Percentiles rank a stretch among this genome's conserved stretches.
Evolutionary conservation across 1,140 invertebrate species (phyloP).

Genomic region (Drosophila bocki): DNA sequence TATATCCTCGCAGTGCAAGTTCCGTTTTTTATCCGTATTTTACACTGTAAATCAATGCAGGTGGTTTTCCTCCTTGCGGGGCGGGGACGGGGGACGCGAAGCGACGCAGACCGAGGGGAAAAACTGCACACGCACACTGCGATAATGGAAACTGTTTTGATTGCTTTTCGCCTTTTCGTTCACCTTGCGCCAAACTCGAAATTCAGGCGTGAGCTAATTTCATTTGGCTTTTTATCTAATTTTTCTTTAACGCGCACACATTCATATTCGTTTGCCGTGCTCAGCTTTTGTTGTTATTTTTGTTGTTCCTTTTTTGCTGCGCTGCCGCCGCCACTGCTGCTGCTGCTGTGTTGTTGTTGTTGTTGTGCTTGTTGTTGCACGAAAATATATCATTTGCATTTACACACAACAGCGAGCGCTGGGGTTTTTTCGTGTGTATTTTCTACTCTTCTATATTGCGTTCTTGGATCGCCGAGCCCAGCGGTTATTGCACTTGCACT

Average conservation of each 20-base stretch:
- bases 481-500: conserved; percentile 70
- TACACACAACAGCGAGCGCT: conserved; percentile 50
- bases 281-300: conserved; percentile 34
- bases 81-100: background rate
- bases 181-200: conserved; percentile 79
- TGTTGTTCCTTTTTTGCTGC: conserved; percentile 31
- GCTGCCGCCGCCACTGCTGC: conserved; percentile 17
- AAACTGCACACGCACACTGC: conserved; percentile 62
- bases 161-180: conserved; percentile 66
- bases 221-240: conserved; percentile 77
- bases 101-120: conserved; percentile 1
- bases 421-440: conserved; percentile 34
- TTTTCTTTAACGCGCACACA: conserved; percentile 73
- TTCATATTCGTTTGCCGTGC: conserved; percentile 55
- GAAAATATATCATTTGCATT: conserved; percentile 75
- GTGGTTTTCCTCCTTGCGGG: conserved; percentile 48
- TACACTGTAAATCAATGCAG: conserved; percentile 74
- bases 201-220: conserved; percentile 82
- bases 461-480: conserved; percentile 15
- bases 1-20: conserved; percentile 55
- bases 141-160: conserved; percentile 73
- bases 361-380: conserved; percentile 54
- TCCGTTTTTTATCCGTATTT: conserved; percentile 45
- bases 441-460: conserved; percentile 35
- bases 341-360: conserved; percentile 23